Evolutionary conservation across 2,888 invertebrate genomes (phyloP).

Genomic region (Euzophera pinguis): DNA sequence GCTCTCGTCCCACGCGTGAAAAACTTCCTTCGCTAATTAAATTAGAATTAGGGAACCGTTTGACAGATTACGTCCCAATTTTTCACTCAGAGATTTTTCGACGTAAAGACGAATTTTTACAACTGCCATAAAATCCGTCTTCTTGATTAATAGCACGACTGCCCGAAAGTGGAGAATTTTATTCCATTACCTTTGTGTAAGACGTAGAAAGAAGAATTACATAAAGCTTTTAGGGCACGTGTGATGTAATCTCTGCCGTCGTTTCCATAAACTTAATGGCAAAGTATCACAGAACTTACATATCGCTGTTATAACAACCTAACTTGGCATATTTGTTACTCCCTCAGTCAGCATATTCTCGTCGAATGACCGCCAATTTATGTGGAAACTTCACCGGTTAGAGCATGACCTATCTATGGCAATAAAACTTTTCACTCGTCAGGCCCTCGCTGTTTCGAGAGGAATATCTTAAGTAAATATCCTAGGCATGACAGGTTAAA

Average conservation of each 20-base stretch:
- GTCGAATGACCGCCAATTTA: conserved; percentile 80
- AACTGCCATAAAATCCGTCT: conserved; percentile 55
- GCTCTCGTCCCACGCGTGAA: conserved; percentile 62
- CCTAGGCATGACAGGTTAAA: conserved; percentile 56
- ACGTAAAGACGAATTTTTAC: conserved; percentile 41
- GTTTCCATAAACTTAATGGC: conserved; percentile 79
- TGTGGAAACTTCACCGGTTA: conserved; percentile 75
- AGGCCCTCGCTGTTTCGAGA: conserved; percentile 66
- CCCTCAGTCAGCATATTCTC: conserved; percentile 79
- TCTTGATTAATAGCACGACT: conserved; percentile 56
- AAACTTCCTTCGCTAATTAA: conserved; percentile 69
- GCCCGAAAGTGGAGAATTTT: conserved; percentile 39
- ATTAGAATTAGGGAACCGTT: conserved; percentile 70
- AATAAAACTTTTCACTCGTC: conserved; percentile 77
- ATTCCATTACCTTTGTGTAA: conserved; percentile 44
- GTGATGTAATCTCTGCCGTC: conserved; percentile 75
- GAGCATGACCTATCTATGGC: conserved; percentile 73
- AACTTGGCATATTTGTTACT: conserved; percentile 80
- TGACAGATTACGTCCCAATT: conserved; percentile 69
- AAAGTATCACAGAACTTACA: conserved; percentile 79
- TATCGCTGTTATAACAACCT: conserved; percentile 78
- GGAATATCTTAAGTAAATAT: conserved; percentile 73
- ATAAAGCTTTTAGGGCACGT: conserved; percentile 76
- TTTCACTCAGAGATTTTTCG: conserved; percentile 48
- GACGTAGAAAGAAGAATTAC: conserved; percentile 66